Percentiles rank a stretch among this genome's conserved stretches.
Evolutionary conservation across 2,888 invertebrate species (phyloP).

Genomic region (Linnaemya vulpina): DNA sequence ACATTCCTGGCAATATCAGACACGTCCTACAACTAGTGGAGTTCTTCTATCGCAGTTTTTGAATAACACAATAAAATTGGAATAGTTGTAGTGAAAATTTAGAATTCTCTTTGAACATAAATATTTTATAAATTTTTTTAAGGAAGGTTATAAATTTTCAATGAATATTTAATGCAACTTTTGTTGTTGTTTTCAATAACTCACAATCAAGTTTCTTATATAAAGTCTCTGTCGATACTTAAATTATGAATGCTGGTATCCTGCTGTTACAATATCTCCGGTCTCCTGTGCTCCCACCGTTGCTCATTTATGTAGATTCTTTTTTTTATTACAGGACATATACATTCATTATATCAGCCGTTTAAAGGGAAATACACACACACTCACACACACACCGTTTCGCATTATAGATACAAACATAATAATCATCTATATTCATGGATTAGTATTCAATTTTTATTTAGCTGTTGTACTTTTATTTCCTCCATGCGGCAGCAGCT

Average conservation of each 20-base stretch:
- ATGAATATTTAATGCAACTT: neutral
- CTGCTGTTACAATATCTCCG: slow-evolving; percentile 58
- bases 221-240: slow-evolving; percentile 13
- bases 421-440: slow-evolving; percentile 83
- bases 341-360: slow-evolving; percentile 44
- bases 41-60: no score
- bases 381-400: neutral
- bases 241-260: slow-evolving; percentile 31
- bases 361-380: neutral
- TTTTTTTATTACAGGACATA: slow-evolving; percentile 25
- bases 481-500: slow-evolving; percentile 15
- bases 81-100: no score
- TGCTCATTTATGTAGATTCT: slow-evolving; percentile 49
- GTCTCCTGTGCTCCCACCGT: slow-evolving; percentile 33
- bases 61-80: no score
- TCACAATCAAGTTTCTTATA: slow-evolving; percentile 7
- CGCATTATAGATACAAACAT: slow-evolving; percentile 47
- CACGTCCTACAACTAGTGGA: no score
- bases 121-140: slow-evolving; percentile 2
- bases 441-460: slow-evolving; percentile 83
- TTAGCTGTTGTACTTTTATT: slow-evolving; percentile 49
- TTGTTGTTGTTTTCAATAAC: slow-evolving; percentile 41
- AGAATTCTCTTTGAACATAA: no score
- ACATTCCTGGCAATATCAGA: no score
- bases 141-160: slow-evolving; percentile 47